phyloP scores from a whole-genome alignment of 2,113 vertebrate genomes.

The Grammomys surdaster region DNA sequence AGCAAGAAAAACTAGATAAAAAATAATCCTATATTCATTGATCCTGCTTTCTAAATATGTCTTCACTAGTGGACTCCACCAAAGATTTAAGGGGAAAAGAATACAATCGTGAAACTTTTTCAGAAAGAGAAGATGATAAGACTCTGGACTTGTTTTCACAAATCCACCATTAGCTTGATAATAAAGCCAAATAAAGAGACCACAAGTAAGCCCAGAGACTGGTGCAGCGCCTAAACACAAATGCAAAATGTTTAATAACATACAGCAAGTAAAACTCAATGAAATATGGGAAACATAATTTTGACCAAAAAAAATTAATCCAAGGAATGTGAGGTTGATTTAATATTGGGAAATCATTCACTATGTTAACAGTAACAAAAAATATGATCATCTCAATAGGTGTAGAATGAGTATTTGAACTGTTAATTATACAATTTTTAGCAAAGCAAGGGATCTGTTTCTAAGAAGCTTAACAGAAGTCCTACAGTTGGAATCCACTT shows the following conservation, averaged over 20 bases:
- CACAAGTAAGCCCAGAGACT: neutral
- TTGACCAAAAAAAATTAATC: neutral
- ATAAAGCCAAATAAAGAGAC: neutral
- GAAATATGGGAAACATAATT: slow-evolving; percentile 24
- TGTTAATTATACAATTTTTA: neutral
- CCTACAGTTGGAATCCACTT: neutral
- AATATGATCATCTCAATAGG: neutral
- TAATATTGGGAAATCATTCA: slow-evolving; percentile 37
- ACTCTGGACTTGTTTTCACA: neutral
- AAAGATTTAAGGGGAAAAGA: neutral
- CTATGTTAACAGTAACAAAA: neutral
- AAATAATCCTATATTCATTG: neutral
- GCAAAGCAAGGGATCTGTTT: slow-evolving; percentile 13
- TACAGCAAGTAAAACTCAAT: neutral
- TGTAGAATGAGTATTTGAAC: neutral
- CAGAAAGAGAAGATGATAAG: neutral
- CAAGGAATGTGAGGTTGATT: neutral
- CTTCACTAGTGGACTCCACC: neutral
- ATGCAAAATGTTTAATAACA: slow-evolving; percentile 40
- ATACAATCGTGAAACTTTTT: neutral
- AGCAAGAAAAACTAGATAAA: neutral
- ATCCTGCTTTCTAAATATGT: neutral
- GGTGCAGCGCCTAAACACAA: neutral
- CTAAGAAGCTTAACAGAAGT: slow-evolving; percentile 13
- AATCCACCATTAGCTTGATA: neutral